Evolutionary conservation across 2,113 vertebrate genomes (phyloP).

Genomic region (Percina caprodes): DNA sequence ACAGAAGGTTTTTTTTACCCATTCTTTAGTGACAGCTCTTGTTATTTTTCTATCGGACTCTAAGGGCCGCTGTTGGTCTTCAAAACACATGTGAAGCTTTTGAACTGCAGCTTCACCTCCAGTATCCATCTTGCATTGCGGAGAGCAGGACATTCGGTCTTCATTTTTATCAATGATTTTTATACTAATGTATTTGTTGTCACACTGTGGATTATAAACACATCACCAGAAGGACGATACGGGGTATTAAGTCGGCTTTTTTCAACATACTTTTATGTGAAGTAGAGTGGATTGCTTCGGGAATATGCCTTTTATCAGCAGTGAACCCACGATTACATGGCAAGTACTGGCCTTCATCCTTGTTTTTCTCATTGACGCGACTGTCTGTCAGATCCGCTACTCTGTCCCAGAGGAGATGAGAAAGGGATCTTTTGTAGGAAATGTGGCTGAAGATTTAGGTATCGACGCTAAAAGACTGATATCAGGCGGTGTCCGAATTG

Average conservation of each 20-base stretch:
- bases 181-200: background rate
- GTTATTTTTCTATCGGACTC: slow-evolving; percentile 44
- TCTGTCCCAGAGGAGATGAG: slow-evolving; percentile 83
- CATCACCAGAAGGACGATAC: background rate
- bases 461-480: slow-evolving; percentile 76
- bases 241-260: fast-evolving
- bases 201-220: slow-evolving; percentile 19
- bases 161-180: background rate
- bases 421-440: slow-evolving; percentile 83
- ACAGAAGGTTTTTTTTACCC: background rate
- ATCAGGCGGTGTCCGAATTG: slow-evolving; percentile 76
- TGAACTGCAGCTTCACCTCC: slow-evolving; percentile 13
- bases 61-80: slow-evolving; percentile 71
- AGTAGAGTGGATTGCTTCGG: background rate
- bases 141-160: slow-evolving; percentile 4
- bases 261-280: fast-evolving
- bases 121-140: background rate
- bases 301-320: slow-evolving; percentile 20
- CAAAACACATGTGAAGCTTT: background rate
- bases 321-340: slow-evolving; percentile 26
- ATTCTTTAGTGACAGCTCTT: background rate
- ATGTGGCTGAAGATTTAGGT: slow-evolving; percentile 82
- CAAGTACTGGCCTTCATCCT: slow-evolving; percentile 61
- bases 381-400: slow-evolving; percentile 72
- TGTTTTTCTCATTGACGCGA: slow-evolving; percentile 46